phyloP scores from a whole-genome alignment of 1,140 invertebrate species.

The Oryzaephilus surinamensis region DNA sequence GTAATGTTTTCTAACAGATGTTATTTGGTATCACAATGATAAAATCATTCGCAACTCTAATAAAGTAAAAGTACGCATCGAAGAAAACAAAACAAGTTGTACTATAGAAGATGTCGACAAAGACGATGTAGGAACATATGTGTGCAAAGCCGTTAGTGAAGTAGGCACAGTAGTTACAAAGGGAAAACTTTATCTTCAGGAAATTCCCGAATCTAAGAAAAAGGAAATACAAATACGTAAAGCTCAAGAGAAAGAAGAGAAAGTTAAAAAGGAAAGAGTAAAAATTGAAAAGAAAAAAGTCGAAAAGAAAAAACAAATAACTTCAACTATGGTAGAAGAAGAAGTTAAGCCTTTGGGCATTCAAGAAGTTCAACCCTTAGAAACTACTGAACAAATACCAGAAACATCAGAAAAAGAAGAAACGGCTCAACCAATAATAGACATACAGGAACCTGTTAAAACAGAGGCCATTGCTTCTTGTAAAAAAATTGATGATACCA shows the following conservation, averaged over 20 bases:
- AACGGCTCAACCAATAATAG: slow-evolving; percentile 42
- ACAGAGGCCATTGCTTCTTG: slow-evolving; percentile 49
- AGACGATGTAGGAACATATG: slow-evolving; percentile 71
- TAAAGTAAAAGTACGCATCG: slow-evolving; percentile 58
- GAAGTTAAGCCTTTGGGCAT: slow-evolving; percentile 40
- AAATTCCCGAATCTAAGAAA: slow-evolving; percentile 35
- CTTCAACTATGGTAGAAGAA: slow-evolving; percentile 36
- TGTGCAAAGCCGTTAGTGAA: slow-evolving; percentile 75
- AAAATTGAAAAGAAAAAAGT: slow-evolving; percentile 40
- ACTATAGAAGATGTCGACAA: slow-evolving; percentile 56
- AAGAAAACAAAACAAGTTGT: slow-evolving; percentile 62
- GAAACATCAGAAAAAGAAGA: slow-evolving; percentile 32
- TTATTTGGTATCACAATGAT: slow-evolving; percentile 84
- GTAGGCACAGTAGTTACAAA: slow-evolving; percentile 70
- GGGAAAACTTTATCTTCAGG: slow-evolving; percentile 60
- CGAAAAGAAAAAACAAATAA: slow-evolving; percentile 33
- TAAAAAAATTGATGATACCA: slow-evolving; percentile 50
- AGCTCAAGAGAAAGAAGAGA: slow-evolving; percentile 45
- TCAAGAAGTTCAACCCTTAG: slow-evolving; percentile 40
- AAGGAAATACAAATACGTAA: slow-evolving; percentile 34
- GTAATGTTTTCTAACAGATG: slow-evolving; percentile 45
- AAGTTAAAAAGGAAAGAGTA: slow-evolving; percentile 41
- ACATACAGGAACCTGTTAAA: slow-evolving; percentile 46
- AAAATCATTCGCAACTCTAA: slow-evolving; percentile 63
- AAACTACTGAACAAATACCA: slow-evolving; percentile 39